Base-by-base conservation (phyloP, 1,140 invertebrate species). In the Drosophila parabipectinata region DNA sequence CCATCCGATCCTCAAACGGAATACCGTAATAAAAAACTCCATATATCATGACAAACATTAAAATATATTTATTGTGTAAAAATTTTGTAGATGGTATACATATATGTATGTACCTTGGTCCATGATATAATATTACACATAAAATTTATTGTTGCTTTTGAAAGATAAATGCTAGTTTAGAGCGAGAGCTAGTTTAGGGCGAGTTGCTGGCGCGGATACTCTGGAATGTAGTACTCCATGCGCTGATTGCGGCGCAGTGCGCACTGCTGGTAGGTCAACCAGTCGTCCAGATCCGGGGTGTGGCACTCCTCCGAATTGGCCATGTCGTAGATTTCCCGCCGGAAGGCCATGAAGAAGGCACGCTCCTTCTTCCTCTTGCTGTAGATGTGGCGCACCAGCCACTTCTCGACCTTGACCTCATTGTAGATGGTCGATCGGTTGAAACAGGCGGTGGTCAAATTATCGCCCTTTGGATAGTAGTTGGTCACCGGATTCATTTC, bases 241-340 rank as follows among this genome's bases (percentile, higher is more conserved):
- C 75, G 61, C 14, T 76, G 71, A 34, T 83, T 53, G 7, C 80
- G 80, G 0, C 45, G 45, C 1, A 83, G 3, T 0, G 75, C 48
- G 18, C 80, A 82, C 5, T 72, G 18, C 8, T 62, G 63, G 50
- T 58, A 83, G 0, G 12, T 4, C 9, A 2, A 8, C 63, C 57
- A 62, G 5, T 55, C 41, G 1, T 3, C 1, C 8, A 15, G 21
- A 0, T 32, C 24, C 1, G 2, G 0, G 0, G 1, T 45, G 37
- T 82, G 79, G 10, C 79, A 83, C n/a, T 37, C n/a, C 24, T 83
- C 79, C 0, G 79, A 79, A 0, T 51, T 1, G 4, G 9, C 71
- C 0, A 41, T 9, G 0, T 15, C 2, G 7, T 45, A 83, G 7
- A 79, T 12, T 2, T 66, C 15, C 1, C 10, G 18, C 0, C 79